Evolutionary conservation across 2,113 vertebrate genomes (phyloP).

Genomic region (Hyaena hyaena): DNA sequence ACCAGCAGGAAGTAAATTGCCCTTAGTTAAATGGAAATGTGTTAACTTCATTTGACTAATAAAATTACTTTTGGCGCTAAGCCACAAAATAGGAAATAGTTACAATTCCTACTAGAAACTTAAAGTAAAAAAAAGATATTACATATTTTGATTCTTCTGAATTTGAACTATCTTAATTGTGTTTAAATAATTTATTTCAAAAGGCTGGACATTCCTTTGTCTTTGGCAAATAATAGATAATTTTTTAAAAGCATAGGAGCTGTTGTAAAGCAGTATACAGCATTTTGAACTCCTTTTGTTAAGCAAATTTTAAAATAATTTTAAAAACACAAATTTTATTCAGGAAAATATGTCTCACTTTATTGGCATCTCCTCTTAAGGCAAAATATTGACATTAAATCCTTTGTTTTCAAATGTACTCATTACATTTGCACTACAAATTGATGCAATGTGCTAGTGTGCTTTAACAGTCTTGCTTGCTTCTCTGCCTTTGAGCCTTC

Average conservation of each 20-base stretch:
- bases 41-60: conserved; percentile 63
- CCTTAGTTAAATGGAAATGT: conserved; percentile 75
- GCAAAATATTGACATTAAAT: conserved; percentile 49
- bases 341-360: neutral
- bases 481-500: neutral
- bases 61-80: conserved; percentile 61
- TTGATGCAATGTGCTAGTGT: neutral
- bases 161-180: conserved; percentile 24
- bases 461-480: neutral
- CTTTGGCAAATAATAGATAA: neutral
- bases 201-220: neutral
- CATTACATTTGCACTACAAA: conserved; percentile 36
- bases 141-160: neutral
- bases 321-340: neutral
- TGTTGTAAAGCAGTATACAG: neutral
- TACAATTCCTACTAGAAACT: neutral
- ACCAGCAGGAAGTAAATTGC: conserved; percentile 77
- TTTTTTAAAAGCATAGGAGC: neutral
- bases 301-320: conserved; percentile 10
- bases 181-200: conserved; percentile 1
- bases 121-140: neutral
- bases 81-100: conserved; percentile 24
- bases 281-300: neutral
- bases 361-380: neutral
- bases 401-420: neutral